Evolutionary conservation across 2,113 vertebrate genomes (phyloP).

Genomic region (Tachysurus vachellii): DNA sequence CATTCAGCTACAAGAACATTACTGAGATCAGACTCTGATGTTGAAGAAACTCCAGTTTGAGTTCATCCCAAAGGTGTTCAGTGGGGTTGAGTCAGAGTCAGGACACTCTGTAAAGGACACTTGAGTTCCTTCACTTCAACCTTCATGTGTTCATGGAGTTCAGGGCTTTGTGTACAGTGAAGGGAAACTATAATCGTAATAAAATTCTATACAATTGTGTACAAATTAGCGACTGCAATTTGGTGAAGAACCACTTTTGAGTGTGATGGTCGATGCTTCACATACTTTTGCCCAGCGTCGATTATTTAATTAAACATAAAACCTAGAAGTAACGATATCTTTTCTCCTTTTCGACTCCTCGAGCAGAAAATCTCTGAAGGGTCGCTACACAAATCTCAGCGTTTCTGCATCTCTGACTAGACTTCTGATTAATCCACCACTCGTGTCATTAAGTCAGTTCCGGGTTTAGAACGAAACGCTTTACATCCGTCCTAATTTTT

Average conservation of each 20-base stretch:
- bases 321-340: neutral
- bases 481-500: neutral
- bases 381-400: neutral
- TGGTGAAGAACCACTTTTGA: too few species aligned
- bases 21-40: too few species aligned
- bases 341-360: neutral
- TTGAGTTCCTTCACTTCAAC: neutral
- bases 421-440: neutral
- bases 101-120: neutral
- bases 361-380: neutral
- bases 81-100: too few species aligned
- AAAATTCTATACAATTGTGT: too few species aligned
- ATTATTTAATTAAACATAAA: neutral
- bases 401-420: neutral
- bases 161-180: too few species aligned
- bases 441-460: constrained; percentile 14
- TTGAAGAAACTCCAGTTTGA: too few species aligned
- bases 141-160: neutral
- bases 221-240: too few species aligned
- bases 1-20: too few species aligned
- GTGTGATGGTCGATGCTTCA: too few species aligned
- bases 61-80: too few species aligned
- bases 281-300: too few species aligned
- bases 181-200: too few species aligned
- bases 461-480: neutral